A percentile compares a stretch with the other conserved stretches of the same genome.
Conservation (phyloP, 2,888 invertebrate genomes). For the Brachypalpus laphriformis region DNA sequence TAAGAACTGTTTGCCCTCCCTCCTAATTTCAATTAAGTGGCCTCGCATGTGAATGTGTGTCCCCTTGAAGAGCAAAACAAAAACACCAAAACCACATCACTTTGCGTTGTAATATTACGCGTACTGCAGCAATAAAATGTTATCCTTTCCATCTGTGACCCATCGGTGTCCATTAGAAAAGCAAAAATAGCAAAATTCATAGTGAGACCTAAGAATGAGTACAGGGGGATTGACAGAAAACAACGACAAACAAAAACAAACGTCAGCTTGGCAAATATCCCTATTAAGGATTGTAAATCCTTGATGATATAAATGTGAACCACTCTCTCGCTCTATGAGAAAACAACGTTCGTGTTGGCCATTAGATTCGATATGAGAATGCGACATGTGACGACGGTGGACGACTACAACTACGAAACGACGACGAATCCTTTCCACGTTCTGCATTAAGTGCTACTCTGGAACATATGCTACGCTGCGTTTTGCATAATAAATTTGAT, state of each 20-base stretch:
- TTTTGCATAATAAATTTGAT: slow-evolving; percentile 74
- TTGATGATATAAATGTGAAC: slow-evolving; percentile 72
- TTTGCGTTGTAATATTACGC: slow-evolving; percentile 57
- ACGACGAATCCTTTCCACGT: slow-evolving; percentile 68
- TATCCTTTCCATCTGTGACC: slow-evolving; percentile 70
- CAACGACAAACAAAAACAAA: slow-evolving; percentile 69
- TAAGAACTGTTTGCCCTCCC: slow-evolving; percentile 10
- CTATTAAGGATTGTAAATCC: slow-evolving; percentile 73
- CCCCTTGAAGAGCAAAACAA: slow-evolving; percentile 14
- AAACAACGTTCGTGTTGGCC: slow-evolving; percentile 67
- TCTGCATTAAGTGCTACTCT: slow-evolving; percentile 70
- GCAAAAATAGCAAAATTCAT: slow-evolving; percentile 58
- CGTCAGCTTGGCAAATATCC: slow-evolving; percentile 73
- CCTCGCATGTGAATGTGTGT: slow-evolving; percentile 38
- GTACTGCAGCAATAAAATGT: slow-evolving; percentile 70
- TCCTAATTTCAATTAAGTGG: slow-evolving; percentile 61
- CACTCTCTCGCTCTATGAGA: slow-evolving; percentile 39
- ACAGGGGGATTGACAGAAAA: not conserved
- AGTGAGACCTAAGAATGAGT: not conserved
- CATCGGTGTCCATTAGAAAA: slow-evolving; percentile 69
- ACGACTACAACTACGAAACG: slow-evolving; percentile 25
- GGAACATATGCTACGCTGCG: slow-evolving; percentile 69
- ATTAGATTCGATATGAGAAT: slow-evolving; percentile 73
- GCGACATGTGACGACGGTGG: slow-evolving; percentile 68
- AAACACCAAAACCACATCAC: slow-evolving; percentile 49